phyloP scores from a whole-genome alignment of 2,113 vertebrate species.

The Rhinoptilus africanus region DNA sequence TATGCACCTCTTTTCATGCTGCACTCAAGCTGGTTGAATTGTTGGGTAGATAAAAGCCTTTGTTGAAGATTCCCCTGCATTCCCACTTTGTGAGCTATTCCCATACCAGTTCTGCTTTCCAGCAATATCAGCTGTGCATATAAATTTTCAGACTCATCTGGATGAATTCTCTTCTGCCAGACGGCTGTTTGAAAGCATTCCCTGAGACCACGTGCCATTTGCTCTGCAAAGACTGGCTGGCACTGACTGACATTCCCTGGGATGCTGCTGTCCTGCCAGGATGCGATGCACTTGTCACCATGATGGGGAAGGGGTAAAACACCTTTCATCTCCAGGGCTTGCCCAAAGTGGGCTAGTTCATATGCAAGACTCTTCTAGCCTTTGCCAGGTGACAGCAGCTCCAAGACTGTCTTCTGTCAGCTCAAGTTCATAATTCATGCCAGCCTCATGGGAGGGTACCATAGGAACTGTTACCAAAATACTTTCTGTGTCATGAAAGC shows the following conservation, averaged over 20 bases:
- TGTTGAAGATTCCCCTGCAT: constrained; percentile 30
- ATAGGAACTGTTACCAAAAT: background rate
- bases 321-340: background rate
- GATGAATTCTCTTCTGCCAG: constrained; percentile 13
- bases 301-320: background rate
- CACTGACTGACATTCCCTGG: accelerated
- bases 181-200: constrained; percentile 32
- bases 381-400: background rate
- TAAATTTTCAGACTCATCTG: constrained; percentile 46
- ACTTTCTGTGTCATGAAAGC: background rate
- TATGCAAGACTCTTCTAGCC: background rate
- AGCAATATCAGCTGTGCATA: constrained; percentile 57
- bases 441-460: background rate
- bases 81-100: constrained; percentile 13
- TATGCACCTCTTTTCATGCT: background rate
- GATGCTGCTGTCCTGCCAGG: background rate
- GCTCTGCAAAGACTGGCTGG: background rate
- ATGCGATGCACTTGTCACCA: background rate
- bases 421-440: background rate
- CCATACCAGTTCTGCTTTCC: constrained; percentile 54
- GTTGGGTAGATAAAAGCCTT: constrained; percentile 6
- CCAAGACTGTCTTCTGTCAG: background rate
- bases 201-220: background rate
- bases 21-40: constrained; percentile 13
- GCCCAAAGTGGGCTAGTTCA: background rate